Conservation (phyloP, 64 coral and sea anemone species). For the Actinia equina region DNA sequence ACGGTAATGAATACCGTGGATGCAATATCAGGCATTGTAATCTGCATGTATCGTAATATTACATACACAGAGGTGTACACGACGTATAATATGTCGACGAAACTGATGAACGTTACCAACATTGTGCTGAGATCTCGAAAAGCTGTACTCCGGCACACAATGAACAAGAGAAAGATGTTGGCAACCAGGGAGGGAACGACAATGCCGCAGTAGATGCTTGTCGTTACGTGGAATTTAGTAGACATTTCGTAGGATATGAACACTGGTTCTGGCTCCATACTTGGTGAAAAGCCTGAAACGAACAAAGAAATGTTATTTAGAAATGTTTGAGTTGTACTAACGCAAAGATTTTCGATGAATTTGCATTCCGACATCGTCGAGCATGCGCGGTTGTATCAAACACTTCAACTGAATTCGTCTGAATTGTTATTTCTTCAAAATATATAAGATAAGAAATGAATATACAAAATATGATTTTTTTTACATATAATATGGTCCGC, state of each 20-base stretch:
- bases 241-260: neutral
- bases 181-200: neutral
- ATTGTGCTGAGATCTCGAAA: conserved; percentile 24
- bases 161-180: conserved; percentile 17
- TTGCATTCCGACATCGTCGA: no score
- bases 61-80: neutral
- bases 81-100: neutral
- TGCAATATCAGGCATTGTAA: neutral
- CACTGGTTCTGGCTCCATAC: neutral
- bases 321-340: no score
- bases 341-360: no score
- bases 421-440: no score
- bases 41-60: neutral
- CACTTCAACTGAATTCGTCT: no score
- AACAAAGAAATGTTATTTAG: no score
- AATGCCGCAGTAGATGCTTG: neutral
- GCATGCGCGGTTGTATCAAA: no score
- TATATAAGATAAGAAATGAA: no score
- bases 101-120: conserved; percentile 6
- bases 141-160: neutral
- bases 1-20: neutral
- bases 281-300: neutral
- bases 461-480: no score
- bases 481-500: no score
- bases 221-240: neutral